phyloP scores from a whole-genome alignment of 2,113 vertebrate genomes.

The Nibea albiflora region DNA sequence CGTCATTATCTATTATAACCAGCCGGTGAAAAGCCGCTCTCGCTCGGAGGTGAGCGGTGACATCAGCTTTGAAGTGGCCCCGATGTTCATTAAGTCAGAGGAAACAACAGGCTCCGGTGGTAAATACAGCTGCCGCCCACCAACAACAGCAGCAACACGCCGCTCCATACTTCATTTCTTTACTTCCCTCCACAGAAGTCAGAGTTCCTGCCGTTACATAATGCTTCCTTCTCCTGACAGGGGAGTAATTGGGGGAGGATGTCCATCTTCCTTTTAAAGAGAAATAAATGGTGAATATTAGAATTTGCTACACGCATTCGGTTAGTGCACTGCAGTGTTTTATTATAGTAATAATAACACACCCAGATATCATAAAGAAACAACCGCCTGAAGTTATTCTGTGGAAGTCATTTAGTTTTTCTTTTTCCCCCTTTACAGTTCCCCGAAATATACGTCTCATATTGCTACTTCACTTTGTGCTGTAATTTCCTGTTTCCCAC shows the following conservation, averaged over 20 bases:
- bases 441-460: slow-evolving; percentile 4
- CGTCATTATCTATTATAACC: slow-evolving; percentile 28
- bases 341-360: slow-evolving; percentile 1
- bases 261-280: slow-evolving; percentile 3
- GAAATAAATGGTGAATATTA: not conserved
- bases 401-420: not conserved
- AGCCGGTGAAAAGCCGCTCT: slow-evolving; percentile 35
- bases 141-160: slow-evolving; percentile 37
- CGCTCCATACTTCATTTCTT: slow-evolving; percentile 44
- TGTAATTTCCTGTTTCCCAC: slow-evolving; percentile 44
- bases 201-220: slow-evolving; percentile 74
- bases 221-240: slow-evolving; percentile 49
- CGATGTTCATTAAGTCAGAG: slow-evolving; percentile 71
- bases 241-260: slow-evolving; percentile 31
- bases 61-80: slow-evolving; percentile 56
- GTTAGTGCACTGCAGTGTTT: not conserved
- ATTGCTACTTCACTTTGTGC: not conserved
- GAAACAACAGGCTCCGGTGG: slow-evolving; percentile 62
- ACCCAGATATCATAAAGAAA: not conserved
- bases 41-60: slow-evolving; percentile 35
- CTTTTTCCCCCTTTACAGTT: not conserved
- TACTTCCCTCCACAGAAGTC: slow-evolving; percentile 39
- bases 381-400: not conserved
- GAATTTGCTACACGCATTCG: not conserved
- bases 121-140: slow-evolving; percentile 79